Base-by-base conservation (phyloP, 2,888 invertebrate species). In the Adelphocoris suturalis region DNA sequence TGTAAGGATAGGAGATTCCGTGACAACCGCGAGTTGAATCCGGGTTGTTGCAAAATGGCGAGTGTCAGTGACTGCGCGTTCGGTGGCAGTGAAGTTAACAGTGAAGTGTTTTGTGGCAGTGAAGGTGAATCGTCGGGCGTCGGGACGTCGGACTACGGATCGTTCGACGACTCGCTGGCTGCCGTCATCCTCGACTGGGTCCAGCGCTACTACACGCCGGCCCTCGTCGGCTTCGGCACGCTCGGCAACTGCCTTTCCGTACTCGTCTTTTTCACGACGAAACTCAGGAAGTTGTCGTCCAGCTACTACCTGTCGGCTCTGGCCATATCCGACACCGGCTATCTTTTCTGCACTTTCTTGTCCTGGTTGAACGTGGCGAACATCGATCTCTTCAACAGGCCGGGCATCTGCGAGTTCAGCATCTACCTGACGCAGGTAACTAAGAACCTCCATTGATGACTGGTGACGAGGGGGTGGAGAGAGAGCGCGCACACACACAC, bases 271-370 rank as follows among this genome's bases (percentile, higher is more conserved):
- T 95, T 95, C 91, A 94, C 94, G 86, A 96, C 96, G 46, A 96
- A 96, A 91, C 94, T 97, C 90, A 94, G 96, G n/a, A 94, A 95
- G 86, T 95, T 96, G 27, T 96, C 97, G 0, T 97, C 97, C 0
- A 96, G 96, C 91, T 96, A 96, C 91, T 97, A 97, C 93, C 93
- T 97, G 91, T 95, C 96, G 0, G 96, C 96, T 0, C 93, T 98
- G 82, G 97, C 97, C 0, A 93, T 96, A 0, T 96, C 97, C 90
- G 97, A 98, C 93, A 96, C 96, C 0, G 94, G 96, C 0, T 97
- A 97, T 92, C 93, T 97, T 28, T 92, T 96, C 0, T 95, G 95
- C 16, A 93, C 97, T 1, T 94, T 97, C 76, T 94, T 95, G 0
- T 95, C 95, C 9, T 97, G 97, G 97, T 92, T 97, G 47, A 95